These are phyloP conservation scores for Crenuchus spilurus DNA, from an alignment of 2,797 vertebrate species.

Conservation along the genomic window DNA sequence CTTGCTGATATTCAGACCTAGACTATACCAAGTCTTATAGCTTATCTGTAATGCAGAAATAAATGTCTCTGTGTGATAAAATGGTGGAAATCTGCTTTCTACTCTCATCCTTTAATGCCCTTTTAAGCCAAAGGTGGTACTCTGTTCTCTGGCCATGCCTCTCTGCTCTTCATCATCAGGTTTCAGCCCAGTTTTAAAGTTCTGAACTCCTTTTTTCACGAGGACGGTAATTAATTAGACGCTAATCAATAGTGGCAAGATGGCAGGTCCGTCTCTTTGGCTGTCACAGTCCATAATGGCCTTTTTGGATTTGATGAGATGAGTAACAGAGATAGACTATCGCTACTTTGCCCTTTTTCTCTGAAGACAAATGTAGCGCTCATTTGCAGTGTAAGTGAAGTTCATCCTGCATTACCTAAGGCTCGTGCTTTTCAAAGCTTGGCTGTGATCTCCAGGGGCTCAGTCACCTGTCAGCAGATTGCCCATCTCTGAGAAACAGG, in stretches of 20 bases:
- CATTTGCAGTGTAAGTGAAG: background rate
- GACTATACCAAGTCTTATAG: no score
- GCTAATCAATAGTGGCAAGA: slow-evolving; percentile 12
- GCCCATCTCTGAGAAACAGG: background rate
- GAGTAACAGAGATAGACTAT: background rate
- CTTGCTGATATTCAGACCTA: no score
- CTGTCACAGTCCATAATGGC: slow-evolving; percentile 13
- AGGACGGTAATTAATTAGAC: slow-evolving; percentile 4
- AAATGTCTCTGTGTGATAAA: no score
- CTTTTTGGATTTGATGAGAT: slow-evolving; percentile 14
- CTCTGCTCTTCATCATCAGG: background rate
- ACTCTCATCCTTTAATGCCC: background rate
- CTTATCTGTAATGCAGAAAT: no score
- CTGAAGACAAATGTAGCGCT: background rate
- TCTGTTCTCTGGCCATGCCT: background rate
- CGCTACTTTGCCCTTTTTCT: background rate
- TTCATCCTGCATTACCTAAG: background rate
- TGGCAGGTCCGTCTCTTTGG: slow-evolving; percentile 4
- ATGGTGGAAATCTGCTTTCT: background rate
- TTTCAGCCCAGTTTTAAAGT: background rate
- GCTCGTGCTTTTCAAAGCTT: background rate
- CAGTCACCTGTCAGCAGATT: slow-evolving; percentile 16
- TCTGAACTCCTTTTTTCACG: background rate
- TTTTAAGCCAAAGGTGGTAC: background rate
- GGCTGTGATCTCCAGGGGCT: background rate